Base-by-base conservation (phyloP, 2,797 vertebrate species). In the Aeoliscus strigatus region DNA sequence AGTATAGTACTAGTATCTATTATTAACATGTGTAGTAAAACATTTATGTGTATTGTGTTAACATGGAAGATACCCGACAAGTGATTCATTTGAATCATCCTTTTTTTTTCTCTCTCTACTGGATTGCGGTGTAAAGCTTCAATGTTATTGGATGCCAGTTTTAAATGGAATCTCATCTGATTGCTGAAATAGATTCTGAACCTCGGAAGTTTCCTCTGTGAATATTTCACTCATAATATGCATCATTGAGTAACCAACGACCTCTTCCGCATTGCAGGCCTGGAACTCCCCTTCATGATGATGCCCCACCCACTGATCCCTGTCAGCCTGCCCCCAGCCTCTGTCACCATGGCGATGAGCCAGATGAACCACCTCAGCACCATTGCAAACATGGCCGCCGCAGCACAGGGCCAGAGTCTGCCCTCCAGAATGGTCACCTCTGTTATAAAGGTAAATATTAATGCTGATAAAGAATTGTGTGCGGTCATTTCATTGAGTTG, bases 271-370 rank as follows among this genome's bases (percentile, higher is more conserved):
- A 60, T 75, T 58, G 50, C 68, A 97, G 96, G 96, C 70, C 77
- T 98, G 89, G 96, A 98, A 79, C 94, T 99, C 79, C 96, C 96
- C 72, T 98, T 99, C 82, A 99, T 99, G 96, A 99, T 99, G 96
- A 99, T 99, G 96, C 95, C 96, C 72, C 96, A 99, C 79, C 96
- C 96, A 1, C 88, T 99, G 80, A 98, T 99, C 83, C 96, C 96
- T 0, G 96, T 99, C 86, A 98, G 93, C 87, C 90, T 99, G 90
- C 96, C 96, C 87, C 96, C 95, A 78, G 96, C 96, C 61, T 99
- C 96, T 67, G 96, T 99, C 87, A 96, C 96, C 13, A 99, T 99
- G 96, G 96, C 96, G 2, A 99, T 99, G 96, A 98, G 94, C 87
- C 96, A 99, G 87, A 99, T 99, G 96, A 98, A 98, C 86, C 96